phyloP scores from a whole-genome alignment of 2,113 vertebrate genomes.

The Alethe diademata region DNA sequence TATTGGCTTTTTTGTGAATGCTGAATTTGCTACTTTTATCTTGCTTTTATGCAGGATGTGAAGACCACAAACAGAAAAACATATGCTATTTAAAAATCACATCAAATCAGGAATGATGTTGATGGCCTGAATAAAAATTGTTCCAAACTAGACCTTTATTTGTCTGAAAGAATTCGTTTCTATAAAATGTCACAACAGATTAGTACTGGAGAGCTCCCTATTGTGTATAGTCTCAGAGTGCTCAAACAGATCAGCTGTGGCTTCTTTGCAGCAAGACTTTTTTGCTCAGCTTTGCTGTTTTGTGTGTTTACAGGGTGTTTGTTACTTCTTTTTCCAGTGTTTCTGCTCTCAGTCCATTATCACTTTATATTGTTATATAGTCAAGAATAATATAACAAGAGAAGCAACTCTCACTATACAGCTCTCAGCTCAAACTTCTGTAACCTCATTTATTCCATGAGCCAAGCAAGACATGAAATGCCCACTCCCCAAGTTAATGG shows the following conservation, averaged over 20 bases:
- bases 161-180: slow-evolving; percentile 36
- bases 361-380: neutral
- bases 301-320: neutral
- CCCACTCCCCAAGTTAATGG: neutral
- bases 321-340: neutral
- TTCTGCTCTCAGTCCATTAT: neutral
- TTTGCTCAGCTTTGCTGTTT: neutral
- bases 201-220: slow-evolving; percentile 7
- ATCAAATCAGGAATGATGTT: slow-evolving; percentile 23
- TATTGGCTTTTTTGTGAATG: slow-evolving; percentile 19
- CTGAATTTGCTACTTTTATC: slow-evolving; percentile 54
- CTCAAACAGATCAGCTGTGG: slow-evolving; percentile 18
- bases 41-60: slow-evolving; percentile 7
- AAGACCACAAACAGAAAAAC: slow-evolving; percentile 23
- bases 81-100: slow-evolving; percentile 32
- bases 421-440: neutral
- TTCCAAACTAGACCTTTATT: slow-evolving; percentile 52
- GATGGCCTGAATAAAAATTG: slow-evolving; percentile 30
- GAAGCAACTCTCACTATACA: neutral
- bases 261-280: neutral
- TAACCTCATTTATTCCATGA: neutral
- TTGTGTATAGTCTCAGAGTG: neutral
- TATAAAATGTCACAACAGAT: slow-evolving; percentile 55
- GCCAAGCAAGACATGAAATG: neutral
- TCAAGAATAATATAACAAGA: neutral